These are phyloP conservation scores for Tinamus guttatus DNA, from an alignment of 2,113 vertebrate species.

Conservation along the genomic window DNA sequence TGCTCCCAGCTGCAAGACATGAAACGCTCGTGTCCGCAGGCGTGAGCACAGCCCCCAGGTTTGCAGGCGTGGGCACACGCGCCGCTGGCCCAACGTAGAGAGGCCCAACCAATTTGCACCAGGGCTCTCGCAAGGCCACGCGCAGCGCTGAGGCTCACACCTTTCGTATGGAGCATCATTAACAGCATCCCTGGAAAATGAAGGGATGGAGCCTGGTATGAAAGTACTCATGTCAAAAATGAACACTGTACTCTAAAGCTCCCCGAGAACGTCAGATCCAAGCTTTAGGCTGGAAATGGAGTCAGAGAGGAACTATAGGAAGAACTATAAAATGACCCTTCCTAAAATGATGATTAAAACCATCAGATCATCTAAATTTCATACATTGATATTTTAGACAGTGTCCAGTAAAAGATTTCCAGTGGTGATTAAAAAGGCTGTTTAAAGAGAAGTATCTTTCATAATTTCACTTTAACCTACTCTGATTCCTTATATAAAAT, in stretches of 20 bases:
- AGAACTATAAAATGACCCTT: neutral
- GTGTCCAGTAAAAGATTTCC: neutral
- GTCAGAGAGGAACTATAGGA: neutral
- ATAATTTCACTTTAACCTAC: neutral
- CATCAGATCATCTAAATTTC: neutral
- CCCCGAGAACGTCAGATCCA: neutral
- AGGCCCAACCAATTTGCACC: neutral
- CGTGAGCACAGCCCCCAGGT: neutral
- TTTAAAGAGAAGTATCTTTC: neutral
- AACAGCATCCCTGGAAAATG: neutral
- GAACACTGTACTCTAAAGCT: neutral
- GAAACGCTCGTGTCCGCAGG: rapidly evolving
- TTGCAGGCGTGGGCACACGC: neutral
- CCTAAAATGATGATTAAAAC: neutral
- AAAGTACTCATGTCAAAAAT: neutral
- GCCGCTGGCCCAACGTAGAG: neutral
- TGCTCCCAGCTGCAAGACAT: neutral
- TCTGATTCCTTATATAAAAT: neutral
- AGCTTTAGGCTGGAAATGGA: neutral
- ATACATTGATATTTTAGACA: neutral
- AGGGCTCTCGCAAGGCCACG: neutral
- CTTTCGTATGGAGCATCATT: neutral
- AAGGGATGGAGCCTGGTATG: neutral
- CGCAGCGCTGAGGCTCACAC: rapidly evolving
- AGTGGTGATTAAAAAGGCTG: neutral